A percentile compares a stretch with the other conserved stretches of the same genome.
Conservation (phyloP, 2,888 invertebrate species). For the Sinelater perroti region DNA sequence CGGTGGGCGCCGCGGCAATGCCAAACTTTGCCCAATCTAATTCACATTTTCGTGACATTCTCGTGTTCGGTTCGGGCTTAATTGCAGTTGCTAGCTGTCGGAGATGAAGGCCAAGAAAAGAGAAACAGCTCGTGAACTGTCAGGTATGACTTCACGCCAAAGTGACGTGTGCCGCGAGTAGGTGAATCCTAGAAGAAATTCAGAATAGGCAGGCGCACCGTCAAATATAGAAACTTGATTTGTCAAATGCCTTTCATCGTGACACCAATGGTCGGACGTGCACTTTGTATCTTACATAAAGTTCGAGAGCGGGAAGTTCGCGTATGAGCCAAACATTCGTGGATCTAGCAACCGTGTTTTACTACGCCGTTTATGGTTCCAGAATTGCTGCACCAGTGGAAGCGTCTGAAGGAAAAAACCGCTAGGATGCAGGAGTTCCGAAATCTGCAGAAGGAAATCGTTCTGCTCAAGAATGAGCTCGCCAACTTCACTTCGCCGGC, state of each 20-base stretch:
- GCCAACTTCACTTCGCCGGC: slow-evolving; percentile 49
- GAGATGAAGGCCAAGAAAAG: slow-evolving; percentile 19
- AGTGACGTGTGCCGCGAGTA: slow-evolving; percentile 8
- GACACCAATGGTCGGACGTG: background rate
- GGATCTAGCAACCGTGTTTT: background rate
- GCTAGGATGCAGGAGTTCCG: slow-evolving; percentile 58
- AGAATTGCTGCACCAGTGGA: slow-evolving; percentile 64
- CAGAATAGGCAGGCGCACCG: background rate
- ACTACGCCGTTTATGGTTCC: slow-evolving; percentile 39
- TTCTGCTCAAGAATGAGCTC: slow-evolving; percentile 57
- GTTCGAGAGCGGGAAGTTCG: background rate
- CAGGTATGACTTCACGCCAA: slow-evolving; percentile 1
- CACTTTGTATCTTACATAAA: background rate
- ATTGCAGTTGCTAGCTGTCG: background rate
- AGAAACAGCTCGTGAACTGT: slow-evolving; percentile 2
- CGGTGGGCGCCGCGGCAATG: too few relatives aligned
- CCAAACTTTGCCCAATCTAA: too few relatives aligned
- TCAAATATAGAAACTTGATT: slow-evolving; percentile 5
- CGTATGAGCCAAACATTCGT: background rate
- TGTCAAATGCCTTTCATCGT: background rate
- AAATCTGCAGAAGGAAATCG: slow-evolving; percentile 56
- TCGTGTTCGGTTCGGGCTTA: background rate
- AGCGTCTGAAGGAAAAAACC: slow-evolving; percentile 59
- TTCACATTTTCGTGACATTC: slow-evolving; percentile 17
- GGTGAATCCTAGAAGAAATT: slow-evolving; percentile 14